These are phyloP conservation scores for Parnassius glacialis DNA, from an alignment of 2,888 invertebrate species.

Conservation along the genomic window DNA sequence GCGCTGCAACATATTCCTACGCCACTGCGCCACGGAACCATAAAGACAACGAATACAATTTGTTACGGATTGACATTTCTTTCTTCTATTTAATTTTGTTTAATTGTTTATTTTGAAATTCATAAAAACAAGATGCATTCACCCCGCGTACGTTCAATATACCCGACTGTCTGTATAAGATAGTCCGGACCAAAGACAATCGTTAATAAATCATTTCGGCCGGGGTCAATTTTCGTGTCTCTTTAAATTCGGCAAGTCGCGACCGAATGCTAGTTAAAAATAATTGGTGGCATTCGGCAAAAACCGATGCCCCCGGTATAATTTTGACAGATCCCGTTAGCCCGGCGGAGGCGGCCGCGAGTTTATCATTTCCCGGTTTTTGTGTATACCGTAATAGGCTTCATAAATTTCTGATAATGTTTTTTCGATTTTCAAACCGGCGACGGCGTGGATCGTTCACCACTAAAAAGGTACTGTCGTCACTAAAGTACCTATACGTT, in stretches of 20 bases:
- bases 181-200: slow-evolving; percentile 20
- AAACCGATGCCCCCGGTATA: slow-evolving; percentile 43
- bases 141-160: background rate
- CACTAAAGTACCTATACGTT: too few species aligned
- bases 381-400: slow-evolving; percentile 64
- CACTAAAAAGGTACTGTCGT: slow-evolving; percentile 2
- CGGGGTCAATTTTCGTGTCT: slow-evolving; percentile 26
- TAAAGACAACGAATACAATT: too few species aligned
- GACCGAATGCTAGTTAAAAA: slow-evolving; percentile 44
- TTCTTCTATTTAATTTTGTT: background rate
- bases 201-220: slow-evolving; percentile 24
- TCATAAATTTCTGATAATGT: slow-evolving; percentile 74
- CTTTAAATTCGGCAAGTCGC: slow-evolving; percentile 24
- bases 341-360: slow-evolving; percentile 41
- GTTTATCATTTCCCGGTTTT: slow-evolving; percentile 69
- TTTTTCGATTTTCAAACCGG: slow-evolving; percentile 54
- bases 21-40: too few species aligned
- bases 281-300: slow-evolving; percentile 53
- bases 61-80: background rate
- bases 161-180: slow-evolving; percentile 1
- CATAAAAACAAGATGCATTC: slow-evolving; percentile 7
- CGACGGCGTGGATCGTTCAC: slow-evolving; percentile 32
- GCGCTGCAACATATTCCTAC: too few species aligned
- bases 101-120: slow-evolving; percentile 12
- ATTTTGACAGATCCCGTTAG: slow-evolving; percentile 67